Conservation (phyloP, 2,113 vertebrate genomes). For the Hyperoodon ampullatus region DNA sequence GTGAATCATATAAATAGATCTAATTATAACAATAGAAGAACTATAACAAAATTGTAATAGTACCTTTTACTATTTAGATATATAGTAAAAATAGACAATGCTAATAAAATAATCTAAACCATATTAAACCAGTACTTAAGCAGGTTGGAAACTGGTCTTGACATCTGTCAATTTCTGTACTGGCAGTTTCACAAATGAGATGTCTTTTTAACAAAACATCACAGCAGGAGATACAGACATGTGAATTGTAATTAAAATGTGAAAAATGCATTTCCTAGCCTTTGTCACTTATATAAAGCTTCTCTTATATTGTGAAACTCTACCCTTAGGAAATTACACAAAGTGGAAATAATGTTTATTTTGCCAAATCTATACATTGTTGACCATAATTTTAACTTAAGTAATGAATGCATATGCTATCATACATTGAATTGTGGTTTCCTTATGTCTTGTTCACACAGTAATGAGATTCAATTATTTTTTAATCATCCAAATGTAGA, state of each 20-base stretch:
- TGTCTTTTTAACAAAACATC: constrained; percentile 71
- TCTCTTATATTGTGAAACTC: constrained; percentile 48
- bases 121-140: constrained; percentile 68
- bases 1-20: background rate
- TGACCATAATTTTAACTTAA: constrained; percentile 34
- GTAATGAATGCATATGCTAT: background rate
- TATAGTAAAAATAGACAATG: constrained; percentile 14
- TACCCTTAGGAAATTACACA: constrained; percentile 21
- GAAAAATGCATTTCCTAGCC: constrained; percentile 50
- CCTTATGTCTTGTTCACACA: constrained; percentile 15
- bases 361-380: constrained; percentile 2
- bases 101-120: constrained; percentile 58
- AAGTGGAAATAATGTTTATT: constrained; percentile 48
- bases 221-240: constrained; percentile 67
- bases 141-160: constrained; percentile 75
- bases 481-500: constrained; percentile 49
- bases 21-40: background rate
- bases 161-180: constrained; percentile 61
- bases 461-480: constrained; percentile 62
- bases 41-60: background rate
- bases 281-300: constrained; percentile 60
- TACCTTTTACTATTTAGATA: background rate
- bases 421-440: constrained; percentile 22
- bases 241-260: constrained; percentile 73
- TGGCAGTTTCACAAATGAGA: constrained; percentile 66